Evolutionary conservation across 2,888 invertebrate species (phyloP).

Genomic region (Eugnorisma glareosa): DNA sequence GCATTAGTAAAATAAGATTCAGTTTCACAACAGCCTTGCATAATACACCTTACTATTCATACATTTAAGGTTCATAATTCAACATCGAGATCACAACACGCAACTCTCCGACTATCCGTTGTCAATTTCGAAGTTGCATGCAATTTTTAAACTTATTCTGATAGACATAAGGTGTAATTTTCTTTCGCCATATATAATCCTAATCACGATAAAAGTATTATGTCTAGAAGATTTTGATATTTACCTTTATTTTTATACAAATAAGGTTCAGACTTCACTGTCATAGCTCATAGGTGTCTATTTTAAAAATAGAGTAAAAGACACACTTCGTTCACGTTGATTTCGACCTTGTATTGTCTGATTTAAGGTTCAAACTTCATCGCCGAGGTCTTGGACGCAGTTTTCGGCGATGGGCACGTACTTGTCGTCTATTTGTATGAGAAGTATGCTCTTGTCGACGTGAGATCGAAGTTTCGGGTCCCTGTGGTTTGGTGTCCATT

Average conservation of each 20-base stretch:
- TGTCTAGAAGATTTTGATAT: constrained; percentile 27
- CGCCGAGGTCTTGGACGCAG: constrained; percentile 95
- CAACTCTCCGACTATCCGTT: constrained; percentile 1
- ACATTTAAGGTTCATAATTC: constrained; percentile 50
- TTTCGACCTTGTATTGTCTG: constrained; percentile 13
- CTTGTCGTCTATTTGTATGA: constrained; percentile 97
- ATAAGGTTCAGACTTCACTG: constrained; percentile 56
- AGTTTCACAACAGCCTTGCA: constrained; percentile 35
- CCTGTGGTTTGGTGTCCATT: constrained; percentile 98
- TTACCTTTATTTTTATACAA: constrained; percentile 27
- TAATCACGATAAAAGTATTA: constrained; percentile 20
- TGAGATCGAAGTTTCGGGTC: constrained; percentile 97
- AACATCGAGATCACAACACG: constrained; percentile 49
- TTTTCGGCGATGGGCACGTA: constrained; percentile 98
- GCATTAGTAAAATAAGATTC: constrained; percentile 29
- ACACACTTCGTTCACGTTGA: constrained; percentile 39
- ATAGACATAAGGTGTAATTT: constrained; percentile 31
- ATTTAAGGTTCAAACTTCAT: constrained; percentile 88
- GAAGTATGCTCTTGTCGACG: constrained; percentile 96
- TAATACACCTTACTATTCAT: constrained; percentile 19
- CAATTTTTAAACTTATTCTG: constrained; percentile 15
- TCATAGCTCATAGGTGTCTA: constrained; percentile 33
- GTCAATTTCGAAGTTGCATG: constrained; percentile 18
- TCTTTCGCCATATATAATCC: constrained; percentile 29
- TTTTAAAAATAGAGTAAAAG: constrained; percentile 19